Evolutionary conservation across 1,140 invertebrate genomes (phyloP), one percentile per base, ranked within the genome.

Genomic region (Drosophila ananassae): DNA sequence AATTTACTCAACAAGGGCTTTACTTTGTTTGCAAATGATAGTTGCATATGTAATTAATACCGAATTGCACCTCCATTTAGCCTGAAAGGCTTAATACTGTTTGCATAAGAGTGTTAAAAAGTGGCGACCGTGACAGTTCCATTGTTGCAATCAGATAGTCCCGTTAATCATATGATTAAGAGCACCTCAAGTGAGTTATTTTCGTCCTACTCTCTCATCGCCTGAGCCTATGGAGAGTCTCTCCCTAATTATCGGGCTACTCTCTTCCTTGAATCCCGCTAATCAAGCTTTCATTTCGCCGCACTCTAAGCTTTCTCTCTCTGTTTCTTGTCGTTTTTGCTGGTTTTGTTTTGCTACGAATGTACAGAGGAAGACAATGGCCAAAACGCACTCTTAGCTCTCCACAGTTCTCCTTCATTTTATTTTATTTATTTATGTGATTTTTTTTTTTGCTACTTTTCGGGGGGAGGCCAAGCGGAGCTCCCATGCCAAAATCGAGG

Each of bases 341-440:
- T 41, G 41, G 53, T 75, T 73, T 87, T 87, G 82, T 87, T 87
- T 87, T 89, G 82, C 83, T 87, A 78, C 82, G 82, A 76, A 89
- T 78, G 71, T 78, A 61, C 66, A 74, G 60, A 34, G 50, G 37
- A 53, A 77, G 67, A 73, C 68, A 74, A 63, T 72, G 51, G 55
- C 22, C 47, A 8, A 67, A 68, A 58, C 32, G 21, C 55, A 63
- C 75, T 41, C 48, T 30, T 44, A 25, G 39, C 17, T 46, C 9
- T 21, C 17, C 41, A 21, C 41, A 21, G 54, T 21, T 48, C 46
- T 56, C 39, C 46, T 51, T 64, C 24, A n/a, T 48, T 69, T 62
- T 30, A 73, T 73, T 75, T 75, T 53, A 75, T 75, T 75, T 75
- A 74, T 75, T 74, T 74, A 55, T 74, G 46, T 62, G 62, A 12